These are phyloP conservation scores for Apeltes quadracus DNA, from an alignment of 2,113 vertebrate genomes.

Conservation along the genomic window DNA sequence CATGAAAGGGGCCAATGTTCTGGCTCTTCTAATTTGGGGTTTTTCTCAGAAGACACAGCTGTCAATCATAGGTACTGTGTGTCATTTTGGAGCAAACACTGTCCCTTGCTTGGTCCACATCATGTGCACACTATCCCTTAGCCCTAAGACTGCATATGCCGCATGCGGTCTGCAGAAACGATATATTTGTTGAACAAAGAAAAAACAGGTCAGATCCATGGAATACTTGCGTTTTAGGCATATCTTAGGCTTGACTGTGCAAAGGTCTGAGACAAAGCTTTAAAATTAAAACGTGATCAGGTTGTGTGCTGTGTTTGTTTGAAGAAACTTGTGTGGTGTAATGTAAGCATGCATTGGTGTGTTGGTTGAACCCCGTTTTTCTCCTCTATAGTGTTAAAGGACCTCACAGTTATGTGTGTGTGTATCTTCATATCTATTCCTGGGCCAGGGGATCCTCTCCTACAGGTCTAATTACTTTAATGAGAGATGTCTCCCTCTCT, in stretches of 20 bases:
- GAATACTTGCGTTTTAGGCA: neutral
- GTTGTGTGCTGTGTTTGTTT: constrained; percentile 10
- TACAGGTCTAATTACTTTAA: constrained; percentile 81
- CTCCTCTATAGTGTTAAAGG: constrained; percentile 8
- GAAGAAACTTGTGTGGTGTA: constrained; percentile 11
- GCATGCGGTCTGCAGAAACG: no score
- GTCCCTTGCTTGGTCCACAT: no score
- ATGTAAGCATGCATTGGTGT: neutral
- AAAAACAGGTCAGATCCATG: no score
- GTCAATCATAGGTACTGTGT: no score
- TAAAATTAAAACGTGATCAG: constrained; percentile 23
- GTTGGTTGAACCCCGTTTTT: neutral
- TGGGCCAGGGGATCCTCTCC: constrained; percentile 68
- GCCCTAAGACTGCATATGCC: no score
- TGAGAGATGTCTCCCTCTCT: constrained; percentile 71
- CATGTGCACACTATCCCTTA: no score
- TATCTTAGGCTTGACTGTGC: neutral
- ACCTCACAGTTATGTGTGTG: constrained; percentile 29
- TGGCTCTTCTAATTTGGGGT: no score
- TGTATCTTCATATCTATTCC: constrained; percentile 46
- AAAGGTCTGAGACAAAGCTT: neutral
- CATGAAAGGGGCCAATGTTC: no score
- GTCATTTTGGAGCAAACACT: no score
- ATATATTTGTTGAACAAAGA: no score
- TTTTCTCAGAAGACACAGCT: no score